Evolutionary conservation across 1,140 invertebrate genomes (phyloP), one percentile per base, ranked within the genome.

Genomic region (Psix sp.): DNA sequence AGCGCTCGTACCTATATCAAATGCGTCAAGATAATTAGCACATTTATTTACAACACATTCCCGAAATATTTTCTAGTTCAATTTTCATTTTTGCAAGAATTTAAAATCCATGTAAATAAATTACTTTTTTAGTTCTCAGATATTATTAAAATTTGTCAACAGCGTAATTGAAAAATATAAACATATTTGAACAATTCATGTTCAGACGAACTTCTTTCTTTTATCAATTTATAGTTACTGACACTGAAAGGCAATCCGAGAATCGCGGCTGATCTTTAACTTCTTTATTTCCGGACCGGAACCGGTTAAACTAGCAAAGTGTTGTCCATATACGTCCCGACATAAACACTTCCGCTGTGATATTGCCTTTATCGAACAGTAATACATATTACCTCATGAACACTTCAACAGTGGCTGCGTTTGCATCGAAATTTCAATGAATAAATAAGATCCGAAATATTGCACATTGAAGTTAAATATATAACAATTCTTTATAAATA

Each of bases 201-300:
- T 24, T 7, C 26, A 7, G 26, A 10, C 26, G n/a, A 29, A 29
- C 7, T 29, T 29, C 26, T 10, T 29, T 29, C 11, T 35, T 10
- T 35, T 35, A 11, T 4, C 13, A 5, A 11, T 35, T 35, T 5
- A 35, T 35, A 11, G 7, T n/a, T 10, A 29, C 26, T 35, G 5
- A 5, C n/a, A 35, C 11, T 11, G n/a, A 35, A 3, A 13, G 7
- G 3, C 21, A 13, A 35, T 35, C 10, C 1, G 5, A 35, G 13
- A 13, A 39, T 16, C 15, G 31, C 14, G 42, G 33, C 26, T 46
- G 35, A 46, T 59, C 31, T 43, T 33, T 45, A 57, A 57, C 40
- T 46, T 46, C 40, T 59, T 59, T 59, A 59, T 46, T 59, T 59
- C 54, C 52, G 39, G 40, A 15, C 4, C 40, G 40, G 40, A 59